Percentiles rank a stretch among this genome's conserved stretches.
Evolutionary conservation across 2,797 vertebrate species (phyloP).

Genomic region (Dipus sagitta): DNA sequence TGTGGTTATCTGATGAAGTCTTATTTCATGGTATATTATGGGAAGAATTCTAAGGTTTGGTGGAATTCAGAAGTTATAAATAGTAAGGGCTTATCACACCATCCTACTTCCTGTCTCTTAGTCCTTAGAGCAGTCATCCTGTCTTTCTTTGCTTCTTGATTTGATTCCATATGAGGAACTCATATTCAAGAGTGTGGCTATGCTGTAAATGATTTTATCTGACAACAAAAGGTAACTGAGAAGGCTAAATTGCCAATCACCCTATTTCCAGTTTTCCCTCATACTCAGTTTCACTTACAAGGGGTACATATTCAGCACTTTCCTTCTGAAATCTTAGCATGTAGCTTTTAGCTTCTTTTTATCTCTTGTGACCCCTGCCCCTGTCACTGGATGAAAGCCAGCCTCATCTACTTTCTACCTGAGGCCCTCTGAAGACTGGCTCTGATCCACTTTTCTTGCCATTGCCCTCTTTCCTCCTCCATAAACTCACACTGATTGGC

Average conservation of each 20-base stretch:
- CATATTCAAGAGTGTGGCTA: neutral
- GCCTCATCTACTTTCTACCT: neutral
- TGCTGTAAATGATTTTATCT: slow-evolving; percentile 49
- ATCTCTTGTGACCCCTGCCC: neutral
- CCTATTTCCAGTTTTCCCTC: slow-evolving; percentile 17
- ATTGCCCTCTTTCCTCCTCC: neutral
- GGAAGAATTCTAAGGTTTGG: neutral
- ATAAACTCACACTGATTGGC: neutral
- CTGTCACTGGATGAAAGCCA: neutral
- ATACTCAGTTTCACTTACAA: slow-evolving; percentile 28
- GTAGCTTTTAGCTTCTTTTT: slow-evolving; percentile 18
- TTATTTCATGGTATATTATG: neutral
- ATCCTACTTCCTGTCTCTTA: neutral
- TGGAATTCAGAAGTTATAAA: neutral
- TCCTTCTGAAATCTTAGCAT: slow-evolving; percentile 48
- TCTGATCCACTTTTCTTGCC: neutral
- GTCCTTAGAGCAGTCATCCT: neutral
- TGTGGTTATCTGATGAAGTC: neutral
- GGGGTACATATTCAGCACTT: neutral
- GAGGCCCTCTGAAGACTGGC: neutral
- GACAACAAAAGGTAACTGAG: slow-evolving; percentile 44
- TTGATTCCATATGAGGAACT: neutral
- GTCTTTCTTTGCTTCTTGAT: slow-evolving; percentile 32
- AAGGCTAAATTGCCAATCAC: slow-evolving; percentile 9
- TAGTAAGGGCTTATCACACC: neutral